Conservation (phyloP, 2,113 vertebrate species). For the Rhizomys pruinosus region DNA sequence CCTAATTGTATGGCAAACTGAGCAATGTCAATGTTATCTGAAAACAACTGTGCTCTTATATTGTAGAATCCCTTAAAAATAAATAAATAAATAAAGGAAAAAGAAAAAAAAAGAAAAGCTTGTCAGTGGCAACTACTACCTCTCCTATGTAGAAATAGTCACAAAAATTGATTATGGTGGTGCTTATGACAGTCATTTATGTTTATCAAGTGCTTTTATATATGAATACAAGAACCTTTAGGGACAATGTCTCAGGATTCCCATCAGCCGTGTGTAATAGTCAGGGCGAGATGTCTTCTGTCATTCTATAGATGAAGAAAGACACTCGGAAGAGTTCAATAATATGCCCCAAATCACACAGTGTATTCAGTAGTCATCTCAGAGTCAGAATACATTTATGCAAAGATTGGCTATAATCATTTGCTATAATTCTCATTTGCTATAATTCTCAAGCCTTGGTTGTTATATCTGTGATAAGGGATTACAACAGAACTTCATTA, state of each 20-base stretch:
- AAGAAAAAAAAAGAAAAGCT: too few species aligned
- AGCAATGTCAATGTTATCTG: too few species aligned
- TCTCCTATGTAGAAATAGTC: neutral
- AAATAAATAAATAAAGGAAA: too few species aligned
- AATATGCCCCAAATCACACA: neutral
- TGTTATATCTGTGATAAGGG: neutral
- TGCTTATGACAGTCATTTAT: neutral
- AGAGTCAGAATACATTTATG: neutral
- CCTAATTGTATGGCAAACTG: too few species aligned
- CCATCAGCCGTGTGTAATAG: neutral
- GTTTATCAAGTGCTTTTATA: neutral
- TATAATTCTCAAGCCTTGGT: neutral
- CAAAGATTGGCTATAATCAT: too few species aligned
- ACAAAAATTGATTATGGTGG: neutral
- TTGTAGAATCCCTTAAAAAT: too few species aligned
- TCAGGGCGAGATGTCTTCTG: neutral
- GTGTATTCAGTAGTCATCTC: neutral
- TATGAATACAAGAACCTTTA: conserved; percentile 6
- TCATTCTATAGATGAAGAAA: neutral
- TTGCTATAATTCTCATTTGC: neutral
- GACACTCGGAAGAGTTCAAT: neutral
- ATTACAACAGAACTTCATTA: neutral
- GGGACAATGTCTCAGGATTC: neutral
- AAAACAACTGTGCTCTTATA: too few species aligned
- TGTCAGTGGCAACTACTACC: neutral